Percentiles rank a stretch among this genome's conserved stretches.
Conservation (phyloP, 2,888 invertebrate genomes). For the Crocallis elinguaria region DNA sequence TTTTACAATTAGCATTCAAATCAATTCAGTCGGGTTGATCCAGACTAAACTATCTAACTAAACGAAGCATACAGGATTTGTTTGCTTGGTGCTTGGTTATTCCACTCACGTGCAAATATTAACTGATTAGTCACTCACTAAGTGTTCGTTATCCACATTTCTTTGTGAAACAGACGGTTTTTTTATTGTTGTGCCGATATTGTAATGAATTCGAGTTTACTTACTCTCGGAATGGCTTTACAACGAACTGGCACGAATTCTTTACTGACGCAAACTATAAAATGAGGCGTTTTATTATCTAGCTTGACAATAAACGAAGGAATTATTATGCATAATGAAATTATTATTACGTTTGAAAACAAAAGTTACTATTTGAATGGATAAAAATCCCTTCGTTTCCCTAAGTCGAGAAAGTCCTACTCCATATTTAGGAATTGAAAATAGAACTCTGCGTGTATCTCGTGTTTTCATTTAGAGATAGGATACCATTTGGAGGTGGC, state of each 20-base stretch:
- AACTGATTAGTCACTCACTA: constrained; percentile 23
- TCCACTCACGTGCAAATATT: constrained; percentile 24
- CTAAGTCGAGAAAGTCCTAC: no score
- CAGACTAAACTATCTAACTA: constrained; percentile 15
- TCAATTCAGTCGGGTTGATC: constrained; percentile 35
- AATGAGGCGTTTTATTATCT: constrained; percentile 10
- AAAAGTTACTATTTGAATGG: no score
- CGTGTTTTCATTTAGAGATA: neutral
- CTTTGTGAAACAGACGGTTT: constrained; percentile 15
- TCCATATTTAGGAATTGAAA: no score
- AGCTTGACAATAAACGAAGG: constrained; percentile 8
- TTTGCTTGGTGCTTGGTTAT: constrained; percentile 15
- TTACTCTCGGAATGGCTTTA: constrained; percentile 17
- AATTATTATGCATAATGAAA: neutral
- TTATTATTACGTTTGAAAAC: neutral
- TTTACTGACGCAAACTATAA: constrained; percentile 10
- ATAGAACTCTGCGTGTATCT: no score
- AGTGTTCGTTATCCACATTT: constrained; percentile 20
- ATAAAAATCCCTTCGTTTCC: no score
- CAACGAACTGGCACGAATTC: constrained; percentile 18
- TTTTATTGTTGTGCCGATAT: constrained; percentile 12
- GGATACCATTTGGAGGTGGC: no score
- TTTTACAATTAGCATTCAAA: constrained; percentile 42
- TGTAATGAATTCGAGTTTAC: constrained; percentile 8
- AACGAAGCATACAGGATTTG: constrained; percentile 23